Conservation (phyloP, 2,797 vertebrate genomes). For the Synanceia verrucosa region DNA sequence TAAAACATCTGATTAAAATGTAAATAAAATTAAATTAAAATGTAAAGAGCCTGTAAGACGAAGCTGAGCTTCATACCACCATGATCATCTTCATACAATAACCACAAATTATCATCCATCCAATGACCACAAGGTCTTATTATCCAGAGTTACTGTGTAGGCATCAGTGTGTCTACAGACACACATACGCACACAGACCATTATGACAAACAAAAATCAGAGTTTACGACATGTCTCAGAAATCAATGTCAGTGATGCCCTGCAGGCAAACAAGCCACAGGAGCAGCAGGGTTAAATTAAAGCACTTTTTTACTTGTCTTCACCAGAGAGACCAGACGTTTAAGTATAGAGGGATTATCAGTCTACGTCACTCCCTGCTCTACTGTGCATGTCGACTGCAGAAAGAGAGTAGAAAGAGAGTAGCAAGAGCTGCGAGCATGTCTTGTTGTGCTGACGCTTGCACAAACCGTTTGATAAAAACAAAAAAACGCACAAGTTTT, state of each 20-base stretch:
- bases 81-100: neutral
- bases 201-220: neutral
- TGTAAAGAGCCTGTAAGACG: neutral
- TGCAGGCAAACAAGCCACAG: slow-evolving; percentile 26
- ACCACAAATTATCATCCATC: neutral
- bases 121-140: neutral
- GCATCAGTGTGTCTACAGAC: slow-evolving; percentile 8
- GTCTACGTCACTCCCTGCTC: no score
- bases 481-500: no score
- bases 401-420: no score
- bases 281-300: slow-evolving; percentile 36
- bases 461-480: no score
- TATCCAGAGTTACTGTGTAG: neutral
- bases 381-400: no score
- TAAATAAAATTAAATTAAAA: no score
- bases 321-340: slow-evolving; percentile 2
- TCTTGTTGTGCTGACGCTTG: no score
- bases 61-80: neutral
- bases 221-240: slow-evolving; percentile 12
- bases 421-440: no score
- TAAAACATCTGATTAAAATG: neutral
- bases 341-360: slow-evolving; percentile 30
- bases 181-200: slow-evolving; percentile 8
- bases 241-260: slow-evolving; percentile 30
- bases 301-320: slow-evolving; percentile 21